Conservation (phyloP, 2,888 invertebrate genomes). For the Alcis repandata region DNA sequence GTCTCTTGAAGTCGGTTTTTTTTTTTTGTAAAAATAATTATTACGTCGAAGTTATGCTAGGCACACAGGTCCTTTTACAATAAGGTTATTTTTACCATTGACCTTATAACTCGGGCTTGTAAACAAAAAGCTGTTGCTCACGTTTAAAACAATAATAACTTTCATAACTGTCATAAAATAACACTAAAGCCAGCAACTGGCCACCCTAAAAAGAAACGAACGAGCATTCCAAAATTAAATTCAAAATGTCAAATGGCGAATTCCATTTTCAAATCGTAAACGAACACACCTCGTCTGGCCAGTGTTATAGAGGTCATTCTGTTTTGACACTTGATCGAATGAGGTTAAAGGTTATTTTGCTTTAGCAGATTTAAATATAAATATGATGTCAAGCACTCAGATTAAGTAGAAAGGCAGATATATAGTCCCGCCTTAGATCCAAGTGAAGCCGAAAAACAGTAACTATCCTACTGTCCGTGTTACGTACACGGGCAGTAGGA, state of each 20-base stretch:
- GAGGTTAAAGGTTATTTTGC: slow-evolving; percentile 31
- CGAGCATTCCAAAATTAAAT: slow-evolving; percentile 47
- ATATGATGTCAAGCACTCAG: slow-evolving; percentile 32
- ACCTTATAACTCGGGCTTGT: neutral
- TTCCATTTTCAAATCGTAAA: slow-evolving; percentile 66
- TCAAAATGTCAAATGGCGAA: slow-evolving; percentile 65
- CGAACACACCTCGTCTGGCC: slow-evolving; percentile 50
- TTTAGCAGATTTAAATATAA: slow-evolving; percentile 16
- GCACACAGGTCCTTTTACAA: no score
- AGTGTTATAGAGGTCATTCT: slow-evolving; percentile 26
- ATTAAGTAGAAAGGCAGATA: no score
- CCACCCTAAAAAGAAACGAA: slow-evolving; percentile 36
- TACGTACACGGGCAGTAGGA: no score
- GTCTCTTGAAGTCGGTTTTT: no score
- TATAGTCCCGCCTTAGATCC: no score
- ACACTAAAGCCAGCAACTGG: slow-evolving; percentile 22
- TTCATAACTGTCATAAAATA: slow-evolving; percentile 33
- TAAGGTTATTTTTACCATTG: no score
- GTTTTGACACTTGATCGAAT: slow-evolving; percentile 14
- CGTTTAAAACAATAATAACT: slow-evolving; percentile 3
- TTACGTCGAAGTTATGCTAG: no score
- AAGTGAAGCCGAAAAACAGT: no score
- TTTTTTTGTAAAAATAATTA: no score
- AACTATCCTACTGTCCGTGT: no score
- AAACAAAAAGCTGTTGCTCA: slow-evolving; percentile 1